Evolutionary conservation across 37 sponge, comb jelly and placozoan genomes (phyloP), one percentile per base, ranked within the genome.

Genomic region (Beroe forskalii): DNA sequence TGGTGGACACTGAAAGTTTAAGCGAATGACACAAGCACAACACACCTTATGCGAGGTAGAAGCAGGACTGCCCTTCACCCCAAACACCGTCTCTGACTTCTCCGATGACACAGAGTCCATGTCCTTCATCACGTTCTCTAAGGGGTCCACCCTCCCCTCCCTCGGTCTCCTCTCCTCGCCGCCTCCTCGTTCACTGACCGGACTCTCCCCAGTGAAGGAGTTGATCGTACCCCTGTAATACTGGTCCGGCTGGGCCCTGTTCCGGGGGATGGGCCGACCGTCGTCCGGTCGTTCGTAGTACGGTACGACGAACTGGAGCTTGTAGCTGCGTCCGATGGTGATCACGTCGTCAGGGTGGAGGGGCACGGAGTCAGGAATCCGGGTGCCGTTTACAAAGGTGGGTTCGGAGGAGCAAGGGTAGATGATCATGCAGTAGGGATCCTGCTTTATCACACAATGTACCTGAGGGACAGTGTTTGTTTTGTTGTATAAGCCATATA

Each of bases 341-440:
- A 80, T 80, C 27, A 80, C 55, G 55, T 80, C 86, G 40, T 80
- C 86, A 43, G 86, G 86, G 86, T 80, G 86, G 1, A 80, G 86
- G 4, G 44, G 55, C 0, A 80, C 86, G 55, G 55, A 80, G 31
- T 80, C 86, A 4, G 86, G 86, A 37, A 80, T 80, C 27, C 86
- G 86, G n/a, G 86, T 80, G n/a, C 86, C 86, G 22, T 80, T 80
- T 1, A 80, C 86, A 23, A 80, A 80, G 24, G 86, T 80, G 0
- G 86, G 86, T 43, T 80, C 86, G 30, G 86, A 27, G 24, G 86
- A 80, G 44, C 55, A 41, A 28, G 86, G 86, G 28, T 41, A 44
- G 86, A 80, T 80, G 1, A 80, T 41, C 86, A 80, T 80, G 40
- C 86, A 80, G 55, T 80, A 44, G 25, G 44, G 44, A 22, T 80